These are phyloP conservation scores for Eciton burchellii DNA, from an alignment of 1,140 invertebrate species.

Conservation along the genomic window DNA sequence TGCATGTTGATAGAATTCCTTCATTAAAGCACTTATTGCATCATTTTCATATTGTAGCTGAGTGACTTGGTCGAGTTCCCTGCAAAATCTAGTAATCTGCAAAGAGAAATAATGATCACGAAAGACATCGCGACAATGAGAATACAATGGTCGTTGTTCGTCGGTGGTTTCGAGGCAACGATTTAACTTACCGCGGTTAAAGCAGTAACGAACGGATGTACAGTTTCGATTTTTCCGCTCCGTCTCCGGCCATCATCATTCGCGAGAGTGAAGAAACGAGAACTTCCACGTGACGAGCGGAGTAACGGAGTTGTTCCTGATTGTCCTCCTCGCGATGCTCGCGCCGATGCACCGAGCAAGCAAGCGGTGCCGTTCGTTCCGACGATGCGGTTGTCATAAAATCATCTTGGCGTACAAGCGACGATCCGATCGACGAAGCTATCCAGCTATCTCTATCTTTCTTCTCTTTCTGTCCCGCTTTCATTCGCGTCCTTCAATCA, in stretches of 20 bases:
- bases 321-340: conserved; percentile 49
- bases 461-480: too few species aligned
- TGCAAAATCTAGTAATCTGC: too few species aligned
- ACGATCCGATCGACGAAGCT: conserved; percentile 56
- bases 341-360: background rate
- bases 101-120: too few species aligned
- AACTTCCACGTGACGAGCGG: conserved; percentile 7
- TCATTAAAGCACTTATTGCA: too few species aligned
- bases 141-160: too few species aligned
- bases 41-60: too few species aligned
- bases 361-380: conserved; percentile 62
- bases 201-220: background rate
- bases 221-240: background rate
- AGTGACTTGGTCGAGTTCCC: too few species aligned
- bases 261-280: conserved; percentile 25
- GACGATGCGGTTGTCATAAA: conserved; percentile 58
- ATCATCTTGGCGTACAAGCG: conserved; percentile 42
- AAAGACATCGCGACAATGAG: too few species aligned
- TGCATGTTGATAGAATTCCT: too few species aligned
- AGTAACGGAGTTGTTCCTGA: conserved; percentile 57
- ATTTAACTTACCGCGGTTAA: background rate
- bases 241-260: conserved; percentile 11
- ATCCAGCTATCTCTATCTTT: conserved; percentile 16
- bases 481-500: too few species aligned
- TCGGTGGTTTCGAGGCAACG: background rate